Evolutionary conservation across 2,888 invertebrate species (phyloP), one percentile per base, ranked within the genome.

Genomic region (Dryobota labecula): DNA sequence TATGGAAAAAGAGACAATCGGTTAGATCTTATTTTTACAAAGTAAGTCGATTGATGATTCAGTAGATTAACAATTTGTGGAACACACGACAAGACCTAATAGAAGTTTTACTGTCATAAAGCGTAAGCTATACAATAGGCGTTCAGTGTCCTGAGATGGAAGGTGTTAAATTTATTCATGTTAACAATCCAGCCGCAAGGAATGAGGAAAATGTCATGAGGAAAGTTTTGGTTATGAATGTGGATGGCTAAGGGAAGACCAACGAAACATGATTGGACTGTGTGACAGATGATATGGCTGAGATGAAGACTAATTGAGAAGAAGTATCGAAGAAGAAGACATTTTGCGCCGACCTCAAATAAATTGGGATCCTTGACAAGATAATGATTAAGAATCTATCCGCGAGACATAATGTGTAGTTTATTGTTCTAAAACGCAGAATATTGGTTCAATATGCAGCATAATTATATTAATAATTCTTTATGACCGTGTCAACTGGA

Each of bases 1-100:
- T 95, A 92, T 0, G 58, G 78, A 83, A 81, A 63, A 87, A 85
- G 30, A 43, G 8, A 43, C 9, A 60, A 57, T 20, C 53, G 54
- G 54, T 78, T 57, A 68, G 13, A 47, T 61, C n/a, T n/a, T 3
- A 33, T 61, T 47, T 6, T n/a, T 11, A 47, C 8, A 30, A 30
- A 30, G 7, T 27, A 24, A 60, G 15, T n/a, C 6, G n/a, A 15
- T 30, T 9, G 2, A 45, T 18, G 30, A 43, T 30, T 61, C n/a
- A 47, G 30, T 30, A n/a, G 30, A n/a, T 43, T 8, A n/a, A 15
- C 2, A n/a, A 33, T 47, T n/a, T 30, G 11, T 33, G 30, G 18
- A n/a, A 47, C 11, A 41, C 41, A 30, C 8, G 8, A 45, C 15
- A 43, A 45, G 9, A 45, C 45, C 20, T 30, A 30, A n/a, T 9